Evolutionary conservation across 2,113 vertebrate genomes (phyloP).

Genomic region (Protomyctophum bolini): DNA sequence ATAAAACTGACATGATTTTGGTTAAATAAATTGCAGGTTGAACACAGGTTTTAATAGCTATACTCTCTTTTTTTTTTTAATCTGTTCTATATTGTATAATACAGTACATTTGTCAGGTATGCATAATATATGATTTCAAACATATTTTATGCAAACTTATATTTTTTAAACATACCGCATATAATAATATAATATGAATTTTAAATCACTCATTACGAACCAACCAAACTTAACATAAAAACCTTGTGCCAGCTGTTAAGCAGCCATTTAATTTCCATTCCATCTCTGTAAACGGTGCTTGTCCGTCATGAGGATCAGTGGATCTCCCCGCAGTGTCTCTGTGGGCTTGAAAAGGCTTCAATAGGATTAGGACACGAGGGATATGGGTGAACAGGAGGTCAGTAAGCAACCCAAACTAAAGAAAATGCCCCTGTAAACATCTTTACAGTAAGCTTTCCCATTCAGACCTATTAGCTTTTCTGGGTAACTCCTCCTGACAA

Average conservation of each 20-base stretch:
- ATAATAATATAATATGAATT: too few species aligned
- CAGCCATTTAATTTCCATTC: constrained; percentile 4
- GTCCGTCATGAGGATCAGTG: constrained; percentile 3
- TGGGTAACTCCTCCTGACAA: constrained; percentile 49
- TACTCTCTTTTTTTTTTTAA: not conserved
- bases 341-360: not conserved
- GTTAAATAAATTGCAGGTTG: constrained; percentile 44
- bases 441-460: constrained; percentile 34
- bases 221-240: too few species aligned
- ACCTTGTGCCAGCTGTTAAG: not conserved
- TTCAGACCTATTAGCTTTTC: constrained; percentile 19
- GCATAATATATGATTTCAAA: not conserved
- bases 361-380: not conserved
- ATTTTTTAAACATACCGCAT: too few species aligned
- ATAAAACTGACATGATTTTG: constrained; percentile 51
- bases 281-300: not conserved
- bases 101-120: not conserved
- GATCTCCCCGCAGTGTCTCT: constrained; percentile 14
- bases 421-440: constrained; percentile 27
- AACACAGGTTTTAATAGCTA: constrained; percentile 27
- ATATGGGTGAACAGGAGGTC: constrained; percentile 37
- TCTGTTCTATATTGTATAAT: not conserved
- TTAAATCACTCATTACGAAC: too few species aligned
- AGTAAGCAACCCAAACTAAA: constrained; percentile 18
- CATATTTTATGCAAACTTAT: too few species aligned